Percentiles rank a stretch among this genome's conserved stretches.
Evolutionary conservation across 2,113 vertebrate genomes (phyloP).

Genomic region (Thryonomys swinderianus): DNA sequence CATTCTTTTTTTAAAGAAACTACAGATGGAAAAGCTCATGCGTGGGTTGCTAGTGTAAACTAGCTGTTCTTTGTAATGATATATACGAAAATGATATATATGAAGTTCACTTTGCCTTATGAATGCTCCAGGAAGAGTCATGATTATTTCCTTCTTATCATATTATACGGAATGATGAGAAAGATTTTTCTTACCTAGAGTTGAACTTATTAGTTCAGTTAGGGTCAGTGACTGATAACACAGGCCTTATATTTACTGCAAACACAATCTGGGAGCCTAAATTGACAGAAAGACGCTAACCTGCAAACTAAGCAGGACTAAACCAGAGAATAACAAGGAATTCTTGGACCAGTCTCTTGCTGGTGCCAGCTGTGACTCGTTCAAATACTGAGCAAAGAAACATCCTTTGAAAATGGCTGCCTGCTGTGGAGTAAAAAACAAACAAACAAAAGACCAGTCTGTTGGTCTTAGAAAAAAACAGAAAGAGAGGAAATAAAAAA

Average conservation of each 20-base stretch:
- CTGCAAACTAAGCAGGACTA: constrained; percentile 10
- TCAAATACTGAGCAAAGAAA: constrained; percentile 9
- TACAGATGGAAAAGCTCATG: neutral
- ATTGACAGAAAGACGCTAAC: constrained; percentile 32
- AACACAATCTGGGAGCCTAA: constrained; percentile 45
- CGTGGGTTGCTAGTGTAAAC: neutral
- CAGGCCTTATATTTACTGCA: constrained; percentile 47
- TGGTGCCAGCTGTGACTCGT: neutral
- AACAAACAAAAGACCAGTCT: neutral
- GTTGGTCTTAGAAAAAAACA: neutral
- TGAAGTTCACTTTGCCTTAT: neutral
- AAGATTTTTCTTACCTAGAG: neutral
- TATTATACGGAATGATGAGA: neutral
- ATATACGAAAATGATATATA: neutral
- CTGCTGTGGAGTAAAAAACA: neutral
- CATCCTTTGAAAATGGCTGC: neutral
- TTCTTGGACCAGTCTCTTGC: neutral
- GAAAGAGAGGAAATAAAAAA: neutral
- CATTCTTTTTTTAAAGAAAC: neutral
- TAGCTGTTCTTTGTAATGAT: neutral
- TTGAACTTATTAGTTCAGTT: neutral
- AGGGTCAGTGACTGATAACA: neutral
- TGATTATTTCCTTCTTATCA: neutral
- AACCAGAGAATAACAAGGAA: neutral
- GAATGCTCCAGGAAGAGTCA: neutral